Base-by-base conservation (phyloP, 2,113 vertebrate species). In the Cyphomyrus discorhynchus region DNA sequence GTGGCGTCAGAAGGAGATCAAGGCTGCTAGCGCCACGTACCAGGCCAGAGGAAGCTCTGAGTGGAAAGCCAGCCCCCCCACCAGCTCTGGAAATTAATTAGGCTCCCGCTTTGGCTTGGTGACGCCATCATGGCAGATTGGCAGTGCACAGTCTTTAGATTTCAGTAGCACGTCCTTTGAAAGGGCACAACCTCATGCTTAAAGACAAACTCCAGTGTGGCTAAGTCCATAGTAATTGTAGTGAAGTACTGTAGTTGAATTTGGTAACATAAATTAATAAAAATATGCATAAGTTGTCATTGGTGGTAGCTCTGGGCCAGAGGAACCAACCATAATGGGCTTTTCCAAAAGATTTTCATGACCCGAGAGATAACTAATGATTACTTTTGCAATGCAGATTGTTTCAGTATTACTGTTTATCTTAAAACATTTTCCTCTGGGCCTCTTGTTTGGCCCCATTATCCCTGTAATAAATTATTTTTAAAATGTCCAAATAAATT, bases 381-480 rank as follows among this genome's bases (percentile, higher is more conserved):
- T 84, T 84, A 84, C 80, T 84, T 53, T 53, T 87, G 47, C 46
- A 87, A 87, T 87, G 85, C 49, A 52, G 85, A 52, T 87, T 53
- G 49, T 87, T 49, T 87, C 47, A 46, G 21, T 87, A 31, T 87
- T 53, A 19, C 80, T 84, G 80, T 84, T 45, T 45, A 46, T 45
- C 21, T 47, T 84, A 47, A 84, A 84, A 84, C 42, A 8, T 84
- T 19, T 84, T 24, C 42, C 80, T 84, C 45, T n/a, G 45, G 80
- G 42, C 19, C 39, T 39, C 5, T 15, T 77, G 80, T 87, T 53
- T 52, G 50, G 85, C 50, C 56, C 50, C 27, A 35, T 50, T 47
- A 53, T 87, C 50, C 6, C 13, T 87, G 85, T 87, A 87, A 87
- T 87, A 53, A 53, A 87, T 87, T 56, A 53, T 56, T 87, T 87